Evolutionary conservation across 2,888 invertebrate genomes (phyloP).

Genomic region (Sthenelais limicola): DNA sequence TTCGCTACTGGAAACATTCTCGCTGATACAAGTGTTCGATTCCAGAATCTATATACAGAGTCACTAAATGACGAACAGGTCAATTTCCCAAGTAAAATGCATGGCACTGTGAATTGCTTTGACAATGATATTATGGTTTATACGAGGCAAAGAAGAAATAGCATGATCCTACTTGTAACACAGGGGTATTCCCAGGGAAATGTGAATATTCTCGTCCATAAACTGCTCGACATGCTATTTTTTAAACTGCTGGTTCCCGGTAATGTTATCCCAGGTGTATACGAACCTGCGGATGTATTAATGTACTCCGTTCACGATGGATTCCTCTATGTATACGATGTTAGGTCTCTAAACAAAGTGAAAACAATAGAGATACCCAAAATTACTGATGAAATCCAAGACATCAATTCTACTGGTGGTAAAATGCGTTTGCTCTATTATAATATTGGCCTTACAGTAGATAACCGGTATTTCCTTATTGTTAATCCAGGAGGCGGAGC

Average conservation of each 20-base stretch:
- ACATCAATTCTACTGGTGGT: conserved; percentile 30
- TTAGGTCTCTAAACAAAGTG: conserved; percentile 1
- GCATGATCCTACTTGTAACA: neutral
- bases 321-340: conserved; percentile 6
- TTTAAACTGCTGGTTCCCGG: too few species aligned
- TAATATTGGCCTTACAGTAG: conserved; percentile 41
- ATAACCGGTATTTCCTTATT: conserved; percentile 44
- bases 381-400: conserved; percentile 42
- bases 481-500: conserved; percentile 31
- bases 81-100: neutral
- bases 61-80: neutral
- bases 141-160: conserved; percentile 32
- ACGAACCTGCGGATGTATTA: too few species aligned
- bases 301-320: conserved; percentile 40
- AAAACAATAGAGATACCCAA: conserved; percentile 21
- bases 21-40: too few species aligned
- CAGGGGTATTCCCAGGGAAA: neutral
- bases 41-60: too few species aligned
- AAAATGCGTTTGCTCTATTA: conserved; percentile 38
- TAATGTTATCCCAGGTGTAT: too few species aligned
- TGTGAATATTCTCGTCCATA: too few species aligned
- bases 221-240: too few species aligned
- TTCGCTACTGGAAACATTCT: conserved; percentile 40
- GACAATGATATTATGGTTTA: conserved; percentile 35
- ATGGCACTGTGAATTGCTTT: too few species aligned